Base-by-base conservation (phyloP, 2,888 invertebrate species). In the Amblyjoppa fuscipennis region DNA sequence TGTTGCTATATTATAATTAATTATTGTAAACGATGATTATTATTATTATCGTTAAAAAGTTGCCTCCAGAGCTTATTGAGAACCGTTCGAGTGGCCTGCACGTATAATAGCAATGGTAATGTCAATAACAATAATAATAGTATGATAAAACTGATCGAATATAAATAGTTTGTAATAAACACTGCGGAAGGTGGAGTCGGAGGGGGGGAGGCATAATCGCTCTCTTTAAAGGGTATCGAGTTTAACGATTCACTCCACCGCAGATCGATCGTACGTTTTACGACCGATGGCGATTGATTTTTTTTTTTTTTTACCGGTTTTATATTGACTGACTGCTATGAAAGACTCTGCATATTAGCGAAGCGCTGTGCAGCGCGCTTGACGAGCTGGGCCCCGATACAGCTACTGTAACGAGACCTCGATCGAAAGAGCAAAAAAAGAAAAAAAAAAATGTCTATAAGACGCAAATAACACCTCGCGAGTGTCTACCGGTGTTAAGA, bases 271-370 rank as follows among this genome's bases (percentile, higher is more conserved):
- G 28, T 70, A 16, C 13, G 25, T 73, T 31, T 66, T 75, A 79
- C 76, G 34, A 71, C 38, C 66, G 49, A 73, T 80, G 64, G 53
- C 16, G 28, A 73, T 80, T 66, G 25, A 38, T 38, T 51, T 64
- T 64, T 34, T 16, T 56, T 78, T 41, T 41, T 41, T 41, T 41
- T 41, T 11, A 11, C 41, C 7, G 11, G 41, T 41, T 41, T 41
- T 66, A 76, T 80, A 88, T 89, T 92, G 92, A 92, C 92, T 92
- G 93, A 92, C 92, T 92, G 91, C 89, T 92, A 90, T 92, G 89
- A 87, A 91, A 91, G 92, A 91, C 92, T 92, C 91, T 91, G 91
- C 91, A 91, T 89, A 64, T 76, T 31, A 56, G 51, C 49, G 51
- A 51, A 38, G 45, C 49, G 34, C 31, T 53, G 34, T 7, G 34